A percentile compares a stretch with the other conserved stretches of the same genome.
These are phyloP conservation scores for Frieseomelitta varia DNA, from an alignment of 1,140 invertebrate genomes.

Conservation along the genomic window DNA sequence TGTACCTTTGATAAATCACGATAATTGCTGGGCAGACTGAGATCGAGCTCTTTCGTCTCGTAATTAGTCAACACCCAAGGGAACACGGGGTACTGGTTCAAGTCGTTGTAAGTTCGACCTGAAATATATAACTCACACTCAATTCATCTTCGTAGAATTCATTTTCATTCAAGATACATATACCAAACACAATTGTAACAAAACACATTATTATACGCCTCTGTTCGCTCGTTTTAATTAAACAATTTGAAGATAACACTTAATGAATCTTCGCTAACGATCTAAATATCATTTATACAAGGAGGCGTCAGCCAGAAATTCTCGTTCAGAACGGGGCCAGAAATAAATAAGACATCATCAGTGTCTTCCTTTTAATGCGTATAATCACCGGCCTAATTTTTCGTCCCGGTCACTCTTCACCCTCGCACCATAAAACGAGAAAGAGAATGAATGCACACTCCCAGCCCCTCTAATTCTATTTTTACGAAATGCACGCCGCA, in stretches of 20 bases:
- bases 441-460: slow-evolving; percentile 3
- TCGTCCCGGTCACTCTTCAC: slow-evolving; percentile 53
- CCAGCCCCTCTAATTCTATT: slow-evolving; percentile 67
- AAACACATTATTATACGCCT: neutral
- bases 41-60: slow-evolving; percentile 96
- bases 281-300: slow-evolving; percentile 4
- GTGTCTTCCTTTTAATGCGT: slow-evolving; percentile 52
- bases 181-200: neutral
- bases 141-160: neutral
- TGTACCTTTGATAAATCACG: slow-evolving; percentile 97
- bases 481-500: slow-evolving; percentile 70
- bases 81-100: slow-evolving; percentile 99
- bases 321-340: neutral
- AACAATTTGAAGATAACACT: neutral
- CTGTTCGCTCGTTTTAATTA: neutral
- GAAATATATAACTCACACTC: slow-evolving; percentile 68
- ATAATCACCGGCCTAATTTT: slow-evolving; percentile 57
- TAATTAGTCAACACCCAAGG: slow-evolving; percentile 99
- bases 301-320: neutral
- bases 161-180: neutral
- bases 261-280: neutral
- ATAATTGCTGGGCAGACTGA: slow-evolving; percentile 98
- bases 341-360: slow-evolving; percentile 47
- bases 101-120: slow-evolving; percentile 99
- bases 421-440: slow-evolving; percentile 50